Evolutionary conservation across 2,888 invertebrate genomes (phyloP).

Genomic region (Pedicia rivosa): DNA sequence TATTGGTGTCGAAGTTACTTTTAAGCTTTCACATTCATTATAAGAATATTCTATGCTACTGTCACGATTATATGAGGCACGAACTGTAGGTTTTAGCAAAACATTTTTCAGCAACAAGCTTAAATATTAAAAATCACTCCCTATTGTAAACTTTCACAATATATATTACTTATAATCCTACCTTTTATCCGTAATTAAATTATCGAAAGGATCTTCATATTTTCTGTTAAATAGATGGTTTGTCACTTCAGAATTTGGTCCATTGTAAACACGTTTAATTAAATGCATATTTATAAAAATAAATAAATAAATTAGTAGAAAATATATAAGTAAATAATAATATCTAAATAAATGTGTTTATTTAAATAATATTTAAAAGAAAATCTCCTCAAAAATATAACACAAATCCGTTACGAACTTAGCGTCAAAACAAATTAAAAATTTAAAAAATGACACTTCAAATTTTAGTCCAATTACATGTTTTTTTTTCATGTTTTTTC

Average conservation of each 20-base stretch:
- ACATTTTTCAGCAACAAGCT: slow-evolving; percentile 6
- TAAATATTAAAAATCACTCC: background rate
- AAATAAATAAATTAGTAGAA: background rate
- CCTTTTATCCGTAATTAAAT: slow-evolving; percentile 4
- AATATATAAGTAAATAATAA: background rate
- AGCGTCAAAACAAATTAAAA: background rate
- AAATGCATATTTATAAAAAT: background rate
- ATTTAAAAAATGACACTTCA: background rate
- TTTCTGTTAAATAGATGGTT: slow-evolving; percentile 3
- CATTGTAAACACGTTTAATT: background rate
- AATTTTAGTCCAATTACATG: background rate
- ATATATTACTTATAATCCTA: background rate
- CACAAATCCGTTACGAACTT: background rate
- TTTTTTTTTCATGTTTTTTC: background rate
- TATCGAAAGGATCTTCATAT: slow-evolving; percentile 8
- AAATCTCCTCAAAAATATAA: background rate
- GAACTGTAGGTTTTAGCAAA: background rate
- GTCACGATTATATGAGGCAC: slow-evolving; percentile 6
- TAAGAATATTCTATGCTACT: slow-evolving; percentile 8
- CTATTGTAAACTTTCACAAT: background rate
- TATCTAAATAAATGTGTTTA: no score
- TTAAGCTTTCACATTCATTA: no score
- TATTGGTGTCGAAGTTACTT: no score
- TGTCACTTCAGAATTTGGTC: background rate
- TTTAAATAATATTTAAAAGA: background rate